Evolutionary conservation across 2,888 invertebrate genomes (phyloP), one percentile per base, ranked within the genome.

Genomic region (Polymixis flavicincta): DNA sequence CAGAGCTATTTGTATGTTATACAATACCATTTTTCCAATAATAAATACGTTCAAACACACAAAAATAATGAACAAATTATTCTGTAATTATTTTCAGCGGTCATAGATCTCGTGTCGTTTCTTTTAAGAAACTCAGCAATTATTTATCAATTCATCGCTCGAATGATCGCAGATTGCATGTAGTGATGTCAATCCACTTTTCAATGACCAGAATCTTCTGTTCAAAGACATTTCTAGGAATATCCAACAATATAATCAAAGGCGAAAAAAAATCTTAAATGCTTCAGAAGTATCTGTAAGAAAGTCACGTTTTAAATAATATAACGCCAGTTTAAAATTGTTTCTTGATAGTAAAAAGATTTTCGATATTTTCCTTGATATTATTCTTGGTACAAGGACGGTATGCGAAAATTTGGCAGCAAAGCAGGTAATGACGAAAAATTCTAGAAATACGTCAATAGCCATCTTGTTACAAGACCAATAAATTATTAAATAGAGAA

Each of bases 121-220:
- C 61, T 25, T 74, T 78, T 76, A 48, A 80, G 73, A 60, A 77
- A 83, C 69, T 64, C 22, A 0, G 60, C 19, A 61, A 73, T 77
- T 75, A 80, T 48, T 61, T 67, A 71, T 48, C 79, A 75, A 85
- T 81, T 68, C 70, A 77, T 74, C 88, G 91, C 87, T 89, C 88
- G 86, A 90, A 80, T 88, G 89, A 88, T 80, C 85, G 66, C 84
- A 78, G 87, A 92, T 92, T 88, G 91, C 92, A 88, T 87, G 86
- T 76, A 70, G 54, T 90, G 84, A 87, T 89, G 90, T 87, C 90
- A 89, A 89, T 80, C 64, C 37, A 87, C 85, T 89, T 89, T 90
- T 85, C 90, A 80, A 82, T 88, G 91, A 89, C 91, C 89, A 88
- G 78, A 74, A 85, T 82, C 80, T 85, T 78, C 66, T 71, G 87